A percentile compares a stretch with the other conserved stretches of the same genome.
Evolutionary conservation across 2,888 invertebrate genomes (phyloP).

Genomic region (Bimastos eiseni): DNA sequence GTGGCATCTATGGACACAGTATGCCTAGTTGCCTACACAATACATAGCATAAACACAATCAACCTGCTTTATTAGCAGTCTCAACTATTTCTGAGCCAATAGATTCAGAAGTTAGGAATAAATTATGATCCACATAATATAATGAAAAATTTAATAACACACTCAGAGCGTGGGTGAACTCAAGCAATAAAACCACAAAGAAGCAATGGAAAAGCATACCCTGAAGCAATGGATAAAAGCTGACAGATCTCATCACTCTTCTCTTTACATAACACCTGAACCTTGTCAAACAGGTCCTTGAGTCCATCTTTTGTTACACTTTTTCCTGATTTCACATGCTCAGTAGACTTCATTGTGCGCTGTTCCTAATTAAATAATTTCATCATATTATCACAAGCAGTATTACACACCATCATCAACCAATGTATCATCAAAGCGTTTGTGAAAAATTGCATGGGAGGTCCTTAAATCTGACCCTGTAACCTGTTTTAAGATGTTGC

Average conservation of each 20-base stretch:
- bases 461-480: background rate
- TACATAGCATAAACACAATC: background rate
- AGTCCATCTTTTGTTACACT: background rate
- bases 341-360: background rate
- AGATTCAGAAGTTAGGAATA: background rate
- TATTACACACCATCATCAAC: background rate
- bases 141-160: background rate
- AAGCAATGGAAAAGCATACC: background rate
- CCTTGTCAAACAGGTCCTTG: background rate
- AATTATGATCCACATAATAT: background rate
- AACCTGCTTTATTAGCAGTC: background rate
- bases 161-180: too few species aligned
- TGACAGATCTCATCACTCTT: constrained; percentile 2
- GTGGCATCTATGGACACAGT: background rate
- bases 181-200: too few species aligned
- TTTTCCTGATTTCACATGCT: background rate
- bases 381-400: background rate
- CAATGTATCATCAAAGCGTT: background rate
- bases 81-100: too few species aligned
- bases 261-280: background rate
- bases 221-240: background rate
- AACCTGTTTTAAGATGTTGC: background rate
- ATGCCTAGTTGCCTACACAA: background rate
- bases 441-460: background rate
- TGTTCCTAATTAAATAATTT: constrained; percentile 1